phyloP scores from a whole-genome alignment of 2,113 vertebrate species.

The Cavia aperea region DNA sequence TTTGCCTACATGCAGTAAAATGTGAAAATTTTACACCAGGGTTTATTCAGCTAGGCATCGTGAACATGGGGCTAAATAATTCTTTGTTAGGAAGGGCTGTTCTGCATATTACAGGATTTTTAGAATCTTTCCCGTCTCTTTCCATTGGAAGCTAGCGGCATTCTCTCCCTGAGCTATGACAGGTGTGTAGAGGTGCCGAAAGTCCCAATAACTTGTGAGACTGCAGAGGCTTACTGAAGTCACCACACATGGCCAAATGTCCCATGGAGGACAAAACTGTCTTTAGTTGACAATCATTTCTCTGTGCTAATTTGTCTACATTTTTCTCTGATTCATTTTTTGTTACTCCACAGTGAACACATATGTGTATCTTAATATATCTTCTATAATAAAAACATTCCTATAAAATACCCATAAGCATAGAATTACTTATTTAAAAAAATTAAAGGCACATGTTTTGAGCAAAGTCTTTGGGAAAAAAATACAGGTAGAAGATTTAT shows the following conservation, averaged over 20 bases:
- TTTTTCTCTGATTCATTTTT: not conserved
- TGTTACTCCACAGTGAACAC: not conserved
- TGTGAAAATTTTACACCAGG: not conserved
- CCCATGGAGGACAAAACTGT: not conserved
- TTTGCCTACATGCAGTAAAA: not conserved
- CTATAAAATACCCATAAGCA: not conserved
- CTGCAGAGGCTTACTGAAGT: not conserved
- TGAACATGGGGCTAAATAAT: not conserved
- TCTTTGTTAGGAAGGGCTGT: not conserved
- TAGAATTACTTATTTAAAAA: not conserved
- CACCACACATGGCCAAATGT: not conserved
- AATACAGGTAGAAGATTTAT: slow-evolving; percentile 1
- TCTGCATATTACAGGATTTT: not conserved
- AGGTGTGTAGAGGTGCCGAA: not conserved
- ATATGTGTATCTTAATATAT: not conserved
- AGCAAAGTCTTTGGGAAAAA: not conserved
- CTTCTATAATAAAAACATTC: not conserved
- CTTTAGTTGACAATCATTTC: not conserved
- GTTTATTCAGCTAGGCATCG: not conserved
- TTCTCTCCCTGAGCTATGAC: too few species aligned
- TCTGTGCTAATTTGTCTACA: not conserved
- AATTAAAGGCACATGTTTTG: not conserved
- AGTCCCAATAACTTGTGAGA: not conserved
- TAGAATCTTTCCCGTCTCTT: not conserved
- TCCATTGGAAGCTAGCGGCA: not conserved